Base-by-base conservation (phyloP, 2,888 invertebrate species). In the Eurytoma adleriae region DNA sequence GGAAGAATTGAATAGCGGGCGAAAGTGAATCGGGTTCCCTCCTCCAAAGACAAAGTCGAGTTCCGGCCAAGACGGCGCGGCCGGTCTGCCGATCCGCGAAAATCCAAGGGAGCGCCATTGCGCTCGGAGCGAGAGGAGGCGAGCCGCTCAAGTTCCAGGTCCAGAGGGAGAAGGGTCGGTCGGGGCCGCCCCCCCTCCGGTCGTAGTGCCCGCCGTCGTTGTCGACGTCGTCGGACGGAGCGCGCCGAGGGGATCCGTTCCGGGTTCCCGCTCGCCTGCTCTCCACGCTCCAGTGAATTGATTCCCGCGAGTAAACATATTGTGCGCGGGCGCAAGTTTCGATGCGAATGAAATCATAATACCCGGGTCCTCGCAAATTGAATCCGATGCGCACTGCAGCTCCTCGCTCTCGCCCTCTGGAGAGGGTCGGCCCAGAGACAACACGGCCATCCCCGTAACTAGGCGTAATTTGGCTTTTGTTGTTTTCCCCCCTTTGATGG, bases 301-400 rank as follows among this genome's bases (percentile, higher is more conserved):
- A 83, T 84, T 84, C 83, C 83, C 83, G 81, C 78, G 84, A 80
- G 84, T 82, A 80, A 83, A 84, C 84, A 84, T 84, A 84, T 84
- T 84, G 84, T 84, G 84, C 71, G 69, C 82, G 13, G 57, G 75
- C 57, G 3, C 81, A 81, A 83, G 83, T 84, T 84, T 82, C 79
- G 82, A 83, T 78, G 81, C 81, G 82, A 84, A 83, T 84, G 82
- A 84, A 83, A 84, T 83, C 83, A 84, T 83, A 82, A 82, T 82
- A 81, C 81, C 79, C 74, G 40, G 40, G 40, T 40, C 66, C 78
- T 79, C 81, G 83, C 80, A 82, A 82, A 82, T 82, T 82, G 80
- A 82, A 82, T 80, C 78, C 75, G 76, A 69, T 78, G 72, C 73
- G 72, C 75, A 54, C 27, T 66, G 48, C 5, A 27, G 4, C 24